Percentiles rank a stretch among this genome's conserved stretches.
phyloP scores from a whole-genome alignment of 2,888 invertebrate species.

The Rhogogaster chlorosoma region DNA sequence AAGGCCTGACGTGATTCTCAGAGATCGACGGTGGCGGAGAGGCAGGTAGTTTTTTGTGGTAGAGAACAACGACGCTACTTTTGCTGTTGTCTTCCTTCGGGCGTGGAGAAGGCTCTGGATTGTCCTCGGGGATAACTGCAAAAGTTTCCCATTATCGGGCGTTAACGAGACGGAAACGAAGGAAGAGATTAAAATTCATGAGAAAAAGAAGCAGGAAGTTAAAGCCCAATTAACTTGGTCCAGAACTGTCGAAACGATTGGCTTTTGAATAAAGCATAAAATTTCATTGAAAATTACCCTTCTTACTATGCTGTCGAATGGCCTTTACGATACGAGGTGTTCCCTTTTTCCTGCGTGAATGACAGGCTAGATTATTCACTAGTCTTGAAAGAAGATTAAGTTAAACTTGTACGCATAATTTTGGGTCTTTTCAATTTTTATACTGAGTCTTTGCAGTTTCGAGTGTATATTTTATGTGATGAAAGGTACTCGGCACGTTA shows the following conservation, averaged over 20 bases:
- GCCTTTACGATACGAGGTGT: conserved; percentile 68
- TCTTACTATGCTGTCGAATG: conserved; percentile 65
- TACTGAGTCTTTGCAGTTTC: conserved; percentile 44
- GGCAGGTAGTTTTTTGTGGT: conserved; percentile 62
- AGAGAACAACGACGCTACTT: conserved; percentile 69
- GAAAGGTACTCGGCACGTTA: conserved; percentile 5
- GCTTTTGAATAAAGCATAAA: background rate
- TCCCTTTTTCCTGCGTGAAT: conserved; percentile 57
- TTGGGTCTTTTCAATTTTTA: background rate
- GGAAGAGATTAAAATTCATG: conserved; percentile 9
- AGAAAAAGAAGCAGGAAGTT: background rate
- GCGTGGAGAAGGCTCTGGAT: conserved; percentile 47
- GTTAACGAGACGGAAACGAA: background rate
- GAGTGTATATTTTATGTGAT: conserved; percentile 42
- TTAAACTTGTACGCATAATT: background rate
- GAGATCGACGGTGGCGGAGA: conserved; percentile 50
- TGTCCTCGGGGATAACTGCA: conserved; percentile 51
- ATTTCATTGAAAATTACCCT: conserved; percentile 58
- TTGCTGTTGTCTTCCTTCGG: conserved; percentile 66
- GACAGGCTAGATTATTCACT: conserved; percentile 1
- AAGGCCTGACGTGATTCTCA: conserved; percentile 55
- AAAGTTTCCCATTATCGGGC: conserved; percentile 11
- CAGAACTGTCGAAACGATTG: background rate
- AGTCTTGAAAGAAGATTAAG: conserved; percentile 19
- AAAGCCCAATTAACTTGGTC: background rate